Percentiles rank a stretch among this genome's conserved stretches.
Conservation (phyloP, 2,888 invertebrate species). For the Scaptodrosophila latifasciaeformis region DNA sequence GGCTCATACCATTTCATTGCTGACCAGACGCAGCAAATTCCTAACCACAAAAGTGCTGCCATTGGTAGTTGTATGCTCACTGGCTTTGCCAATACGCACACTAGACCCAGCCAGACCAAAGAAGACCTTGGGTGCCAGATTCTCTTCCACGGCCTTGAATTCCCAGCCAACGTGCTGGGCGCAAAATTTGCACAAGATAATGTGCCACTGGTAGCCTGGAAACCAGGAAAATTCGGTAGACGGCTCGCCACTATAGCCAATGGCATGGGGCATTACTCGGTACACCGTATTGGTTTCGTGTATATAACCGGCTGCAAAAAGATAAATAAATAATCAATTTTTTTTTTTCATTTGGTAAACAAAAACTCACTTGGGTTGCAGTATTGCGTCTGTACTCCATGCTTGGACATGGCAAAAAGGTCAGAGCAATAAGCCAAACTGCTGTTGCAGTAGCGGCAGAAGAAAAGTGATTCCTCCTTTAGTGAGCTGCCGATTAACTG, state of each 20-base stretch:
- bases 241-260: constrained; percentile 76
- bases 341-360: no score
- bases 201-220: constrained; percentile 90
- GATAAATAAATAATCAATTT: background rate
- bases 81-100: constrained; percentile 72
- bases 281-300: constrained; percentile 87
- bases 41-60: constrained; percentile 55
- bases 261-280: constrained; percentile 76
- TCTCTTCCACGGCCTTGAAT: constrained; percentile 80
- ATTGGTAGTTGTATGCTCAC: constrained; percentile 41
- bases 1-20: constrained; percentile 59
- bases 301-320: constrained; percentile 79
- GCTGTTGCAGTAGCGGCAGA: constrained; percentile 79
- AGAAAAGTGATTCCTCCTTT: constrained; percentile 76
- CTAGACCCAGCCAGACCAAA: constrained; percentile 82
- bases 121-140: constrained; percentile 81
- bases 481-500: constrained; percentile 70
- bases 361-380: constrained; percentile 80
- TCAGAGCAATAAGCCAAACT: constrained; percentile 81
- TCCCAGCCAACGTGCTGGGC: constrained; percentile 86
- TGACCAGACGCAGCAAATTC: constrained; percentile 58
- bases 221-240: constrained; percentile 89
- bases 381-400: constrained; percentile 87
- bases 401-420: constrained; percentile 87
- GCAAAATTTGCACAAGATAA: constrained; percentile 82